phyloP scores from a whole-genome alignment of 2,113 vertebrate species.

The Numenius arquata region DNA sequence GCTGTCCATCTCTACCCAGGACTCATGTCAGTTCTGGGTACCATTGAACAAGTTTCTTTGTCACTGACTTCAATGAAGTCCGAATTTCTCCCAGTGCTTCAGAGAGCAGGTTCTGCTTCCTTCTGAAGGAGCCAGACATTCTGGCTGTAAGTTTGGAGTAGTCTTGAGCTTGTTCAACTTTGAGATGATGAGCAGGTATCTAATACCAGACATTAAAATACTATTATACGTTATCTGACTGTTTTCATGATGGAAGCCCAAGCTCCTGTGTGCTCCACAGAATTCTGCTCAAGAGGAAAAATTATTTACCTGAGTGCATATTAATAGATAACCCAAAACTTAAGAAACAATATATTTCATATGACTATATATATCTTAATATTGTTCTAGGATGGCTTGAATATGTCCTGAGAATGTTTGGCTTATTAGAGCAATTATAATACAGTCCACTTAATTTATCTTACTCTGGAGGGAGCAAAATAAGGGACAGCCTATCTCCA shows the following conservation, averaged over 20 bases:
- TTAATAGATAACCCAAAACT: background rate
- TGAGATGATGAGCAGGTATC: background rate
- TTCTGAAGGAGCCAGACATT: background rate
- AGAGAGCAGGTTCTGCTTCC: background rate
- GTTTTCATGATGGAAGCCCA: background rate
- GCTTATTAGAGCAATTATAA: background rate
- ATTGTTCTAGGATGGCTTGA: background rate
- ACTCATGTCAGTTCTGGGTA: background rate
- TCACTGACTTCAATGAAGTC: background rate
- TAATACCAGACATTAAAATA: background rate
- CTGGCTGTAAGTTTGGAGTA: background rate
- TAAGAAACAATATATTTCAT: background rate
- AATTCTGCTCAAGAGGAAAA: background rate
- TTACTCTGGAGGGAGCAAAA: background rate
- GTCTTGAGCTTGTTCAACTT: background rate
- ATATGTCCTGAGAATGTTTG: background rate
- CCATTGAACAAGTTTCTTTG: background rate
- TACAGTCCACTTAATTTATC: background rate
- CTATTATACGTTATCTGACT: background rate
- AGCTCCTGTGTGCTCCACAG: background rate
- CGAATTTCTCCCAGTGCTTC: background rate
- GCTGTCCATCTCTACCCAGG: background rate
- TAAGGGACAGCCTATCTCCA: background rate
- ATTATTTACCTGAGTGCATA: background rate
- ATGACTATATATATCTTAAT: background rate